Conservation (phyloP, 2,888 invertebrate genomes). For the Quadriops clusia region DNA sequence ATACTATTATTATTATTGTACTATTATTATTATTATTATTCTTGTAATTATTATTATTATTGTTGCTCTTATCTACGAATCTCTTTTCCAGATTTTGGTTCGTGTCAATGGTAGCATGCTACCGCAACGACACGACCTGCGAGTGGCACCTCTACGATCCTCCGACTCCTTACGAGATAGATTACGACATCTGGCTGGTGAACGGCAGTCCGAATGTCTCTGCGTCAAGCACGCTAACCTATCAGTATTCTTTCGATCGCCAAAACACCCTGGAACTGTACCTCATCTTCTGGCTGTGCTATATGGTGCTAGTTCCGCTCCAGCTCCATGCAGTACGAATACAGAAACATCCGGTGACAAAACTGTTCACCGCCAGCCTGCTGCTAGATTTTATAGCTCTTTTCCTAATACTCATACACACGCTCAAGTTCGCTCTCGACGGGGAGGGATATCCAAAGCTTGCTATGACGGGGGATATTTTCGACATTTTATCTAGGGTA, state of each 20-base stretch:
- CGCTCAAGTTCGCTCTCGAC: constrained; percentile 80
- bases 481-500: constrained; percentile 85
- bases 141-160: constrained; percentile 70
- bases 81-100: constrained; percentile 76
- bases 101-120: constrained; percentile 87
- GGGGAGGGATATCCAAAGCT: constrained; percentile 77
- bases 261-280: constrained; percentile 88
- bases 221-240: constrained; percentile 75
- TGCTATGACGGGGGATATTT: constrained; percentile 79
- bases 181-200: constrained; percentile 91
- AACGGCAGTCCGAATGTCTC: constrained; percentile 90
- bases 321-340: constrained; percentile 83
- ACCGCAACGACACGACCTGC: constrained; percentile 66
- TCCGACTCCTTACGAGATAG: constrained; percentile 36
- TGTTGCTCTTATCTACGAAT: constrained; percentile 5
- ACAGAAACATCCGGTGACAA: constrained; percentile 85
- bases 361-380: constrained; percentile 78
- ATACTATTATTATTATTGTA: no score
- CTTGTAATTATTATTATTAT: constrained; percentile 1
- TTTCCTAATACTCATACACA: constrained; percentile 77
- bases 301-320: constrained; percentile 70
- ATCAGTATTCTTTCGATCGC: constrained; percentile 93
- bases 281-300: constrained; percentile 75
- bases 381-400: constrained; percentile 76
- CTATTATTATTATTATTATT: constrained; percentile 1